phyloP scores from a whole-genome alignment of 92 coral and sea anemone genomes.

The Palythoa grandiflora region DNA sequence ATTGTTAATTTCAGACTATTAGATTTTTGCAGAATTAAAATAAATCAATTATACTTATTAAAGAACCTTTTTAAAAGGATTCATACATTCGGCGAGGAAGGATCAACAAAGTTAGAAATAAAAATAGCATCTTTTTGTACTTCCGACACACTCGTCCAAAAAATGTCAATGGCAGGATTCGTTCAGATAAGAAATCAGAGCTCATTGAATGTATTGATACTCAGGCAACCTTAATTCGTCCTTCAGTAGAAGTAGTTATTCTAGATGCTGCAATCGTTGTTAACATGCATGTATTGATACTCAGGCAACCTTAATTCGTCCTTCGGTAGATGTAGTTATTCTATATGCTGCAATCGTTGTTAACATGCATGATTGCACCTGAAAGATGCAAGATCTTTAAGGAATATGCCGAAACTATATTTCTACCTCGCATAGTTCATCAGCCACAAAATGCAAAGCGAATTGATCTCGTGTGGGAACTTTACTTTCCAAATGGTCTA shows the following conservation, averaged over 20 bases:
- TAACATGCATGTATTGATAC: conserved; percentile 44
- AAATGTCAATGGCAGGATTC: not conserved
- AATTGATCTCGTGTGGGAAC: conserved; percentile 51
- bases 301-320: conserved; percentile 23
- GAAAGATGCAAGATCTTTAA: conserved; percentile 56
- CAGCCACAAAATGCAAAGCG: conserved; percentile 51
- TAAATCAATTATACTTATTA: too few species aligned
- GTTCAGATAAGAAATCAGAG: not conserved
- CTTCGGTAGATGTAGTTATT: conserved; percentile 62
- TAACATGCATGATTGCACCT: conserved; percentile 40
- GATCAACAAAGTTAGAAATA: too few species aligned
- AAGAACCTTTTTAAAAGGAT: too few species aligned
- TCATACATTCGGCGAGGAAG: too few species aligned
- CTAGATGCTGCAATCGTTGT: conserved; percentile 61
- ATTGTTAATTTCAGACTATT: not conserved
- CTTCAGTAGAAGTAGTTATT: conserved; percentile 61
- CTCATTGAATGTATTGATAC: conserved; percentile 57
- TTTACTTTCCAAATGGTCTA: conserved; percentile 32
- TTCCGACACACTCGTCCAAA: too few species aligned
- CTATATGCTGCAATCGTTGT: conserved; percentile 60
- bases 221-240: conserved; percentile 23
- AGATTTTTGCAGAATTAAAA: too few species aligned
- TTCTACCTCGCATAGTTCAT: conserved; percentile 42
- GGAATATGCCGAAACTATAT: conserved; percentile 43
- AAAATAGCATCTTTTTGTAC: too few species aligned